Percentiles rank a stretch among this genome's conserved stretches.
Evolutionary conservation across 1,140 invertebrate genomes (phyloP).

Genomic region (Tribolium castaneum): DNA sequence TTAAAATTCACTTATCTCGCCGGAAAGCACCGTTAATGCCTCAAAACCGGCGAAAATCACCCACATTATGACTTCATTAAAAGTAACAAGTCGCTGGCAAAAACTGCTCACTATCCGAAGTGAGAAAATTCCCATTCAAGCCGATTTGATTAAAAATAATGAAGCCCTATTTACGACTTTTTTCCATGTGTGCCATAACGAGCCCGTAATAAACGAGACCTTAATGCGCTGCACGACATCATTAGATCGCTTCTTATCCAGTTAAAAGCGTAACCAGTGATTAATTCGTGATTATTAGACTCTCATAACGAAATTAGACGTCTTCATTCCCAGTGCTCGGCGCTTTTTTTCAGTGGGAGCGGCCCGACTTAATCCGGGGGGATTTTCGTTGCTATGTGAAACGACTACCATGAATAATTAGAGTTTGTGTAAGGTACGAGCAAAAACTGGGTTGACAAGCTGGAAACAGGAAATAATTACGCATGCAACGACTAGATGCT

Average conservation of each 20-base stretch:
- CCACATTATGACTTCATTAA: not conserved
- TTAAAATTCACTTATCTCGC: not conserved
- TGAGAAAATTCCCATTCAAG: slow-evolving; percentile 30
- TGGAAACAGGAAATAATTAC: slow-evolving; percentile 47
- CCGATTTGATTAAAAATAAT: slow-evolving; percentile 32
- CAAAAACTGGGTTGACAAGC: slow-evolving; percentile 48
- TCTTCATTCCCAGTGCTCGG: slow-evolving; percentile 13
- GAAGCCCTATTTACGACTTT: slow-evolving; percentile 25
- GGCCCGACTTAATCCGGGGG: not conserved
- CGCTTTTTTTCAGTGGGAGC: slow-evolving; percentile 23
- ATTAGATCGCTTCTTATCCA: slow-evolving; percentile 27
- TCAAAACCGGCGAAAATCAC: not conserved
- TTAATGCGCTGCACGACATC: slow-evolving; percentile 32
- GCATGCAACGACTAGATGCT: slow-evolving; percentile 36
- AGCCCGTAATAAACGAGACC: slow-evolving; percentile 22
- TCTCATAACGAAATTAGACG: slow-evolving; percentile 26
- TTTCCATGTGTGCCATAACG: slow-evolving; percentile 23
- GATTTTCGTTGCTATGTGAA: slow-evolving; percentile 5
- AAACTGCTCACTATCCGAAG: slow-evolving; percentile 9
- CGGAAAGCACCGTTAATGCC: no score
- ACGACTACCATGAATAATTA: slow-evolving; percentile 8
- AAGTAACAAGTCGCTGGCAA: not conserved
- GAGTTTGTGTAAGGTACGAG: not conserved
- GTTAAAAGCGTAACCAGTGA: slow-evolving; percentile 23
- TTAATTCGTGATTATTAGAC: slow-evolving; percentile 34